Evolutionary conservation across 2,113 vertebrate species (phyloP).

Genomic region (Syngnathus scovelli): DNA sequence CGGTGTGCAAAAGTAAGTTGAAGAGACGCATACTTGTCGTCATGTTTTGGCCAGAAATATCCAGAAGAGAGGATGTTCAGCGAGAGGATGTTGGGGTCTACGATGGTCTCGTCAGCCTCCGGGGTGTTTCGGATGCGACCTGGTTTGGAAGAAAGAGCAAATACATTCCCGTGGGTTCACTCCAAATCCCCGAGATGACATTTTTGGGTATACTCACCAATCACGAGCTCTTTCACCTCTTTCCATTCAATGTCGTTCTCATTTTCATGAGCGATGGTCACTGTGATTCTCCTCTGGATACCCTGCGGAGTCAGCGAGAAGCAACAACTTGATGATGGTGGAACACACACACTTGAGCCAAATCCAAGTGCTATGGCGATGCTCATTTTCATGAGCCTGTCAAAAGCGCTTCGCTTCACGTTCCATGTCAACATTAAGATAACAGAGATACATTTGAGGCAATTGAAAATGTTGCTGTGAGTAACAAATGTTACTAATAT

Average conservation of each 20-base stretch:
- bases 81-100: conserved; percentile 96
- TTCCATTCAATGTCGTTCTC: conserved; percentile 91
- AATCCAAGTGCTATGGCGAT: neutral
- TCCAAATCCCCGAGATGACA: neutral
- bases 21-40: conserved; percentile 80
- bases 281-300: conserved; percentile 92
- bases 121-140: conserved; percentile 95
- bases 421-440: neutral
- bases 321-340: neutral
- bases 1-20: neutral
- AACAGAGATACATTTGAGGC: neutral
- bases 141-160: conserved; percentile 36
- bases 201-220: conserved; percentile 75
- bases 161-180: neutral
- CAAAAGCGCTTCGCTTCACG: neutral
- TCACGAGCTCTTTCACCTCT: conserved; percentile 94
- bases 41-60: conserved; percentile 86
- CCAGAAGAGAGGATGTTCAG: conserved; percentile 91
- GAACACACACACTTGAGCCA: neutral
- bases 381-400: neutral
- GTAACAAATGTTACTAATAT: neutral
- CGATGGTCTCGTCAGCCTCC: conserved; percentile 91
- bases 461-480: neutral
- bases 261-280: conserved; percentile 90
- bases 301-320: conserved; percentile 69